Conservation (phyloP, 1,140 invertebrate species). For the Aethina tumida region DNA sequence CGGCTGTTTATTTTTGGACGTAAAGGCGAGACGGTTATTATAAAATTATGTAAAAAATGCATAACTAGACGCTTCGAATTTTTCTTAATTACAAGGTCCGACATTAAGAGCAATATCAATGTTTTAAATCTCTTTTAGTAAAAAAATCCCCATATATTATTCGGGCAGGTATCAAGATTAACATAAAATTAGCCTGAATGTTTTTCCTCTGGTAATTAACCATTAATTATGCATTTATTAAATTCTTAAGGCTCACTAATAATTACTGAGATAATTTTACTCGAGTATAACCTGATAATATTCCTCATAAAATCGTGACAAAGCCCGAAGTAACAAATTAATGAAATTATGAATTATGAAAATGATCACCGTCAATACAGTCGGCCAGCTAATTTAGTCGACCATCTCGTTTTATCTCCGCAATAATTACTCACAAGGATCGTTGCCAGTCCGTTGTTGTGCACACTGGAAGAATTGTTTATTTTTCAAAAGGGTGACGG, state of each 20-base stretch:
- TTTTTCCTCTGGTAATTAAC: slow-evolving; percentile 29
- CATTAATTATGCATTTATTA: slow-evolving; percentile 37
- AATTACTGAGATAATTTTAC: slow-evolving; percentile 35
- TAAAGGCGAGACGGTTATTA: too few relatives aligned
- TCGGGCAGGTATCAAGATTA: too few relatives aligned
- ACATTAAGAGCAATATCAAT: too few relatives aligned
- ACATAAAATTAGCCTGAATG: slow-evolving; percentile 15
- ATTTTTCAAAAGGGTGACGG: too few relatives aligned
- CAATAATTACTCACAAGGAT: slow-evolving; percentile 9
- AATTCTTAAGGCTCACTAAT: slow-evolving; percentile 33
- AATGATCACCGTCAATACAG: slow-evolving; percentile 34
- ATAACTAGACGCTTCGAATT: too few relatives aligned
- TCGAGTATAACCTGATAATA: slow-evolving; percentile 36
- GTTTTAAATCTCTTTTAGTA: too few relatives aligned
- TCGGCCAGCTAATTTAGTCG: slow-evolving; percentile 15
- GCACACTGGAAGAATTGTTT: too few relatives aligned
- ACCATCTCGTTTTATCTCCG: background rate
- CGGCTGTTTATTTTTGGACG: too few relatives aligned
- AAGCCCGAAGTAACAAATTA: slow-evolving; percentile 38
- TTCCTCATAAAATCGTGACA: slow-evolving; percentile 38
- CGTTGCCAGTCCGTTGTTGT: slow-evolving; percentile 1
- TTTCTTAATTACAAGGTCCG: too few relatives aligned
- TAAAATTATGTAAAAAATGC: too few relatives aligned
- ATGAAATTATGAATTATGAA: slow-evolving; percentile 41
- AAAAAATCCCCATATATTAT: too few relatives aligned